phyloP scores from a whole-genome alignment of 2,797 vertebrate species.

The Enteromius fasciolatus region DNA sequence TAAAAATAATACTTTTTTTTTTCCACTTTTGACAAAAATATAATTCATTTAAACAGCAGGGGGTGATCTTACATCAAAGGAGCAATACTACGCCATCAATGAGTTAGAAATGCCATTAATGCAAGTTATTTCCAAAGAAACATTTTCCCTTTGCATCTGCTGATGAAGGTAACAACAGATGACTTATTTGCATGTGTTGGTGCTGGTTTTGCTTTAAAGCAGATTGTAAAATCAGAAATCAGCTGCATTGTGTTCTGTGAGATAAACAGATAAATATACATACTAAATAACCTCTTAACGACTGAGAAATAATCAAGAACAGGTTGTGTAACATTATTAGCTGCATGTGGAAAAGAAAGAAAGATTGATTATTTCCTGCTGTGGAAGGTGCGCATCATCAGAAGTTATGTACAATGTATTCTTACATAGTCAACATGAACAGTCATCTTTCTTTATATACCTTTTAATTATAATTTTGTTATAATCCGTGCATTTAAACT shows the following conservation, averaged over 20 bases:
- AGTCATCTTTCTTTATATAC: background rate
- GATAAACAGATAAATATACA: too few relatives aligned
- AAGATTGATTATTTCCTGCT: background rate
- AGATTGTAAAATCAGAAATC: background rate
- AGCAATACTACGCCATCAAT: background rate
- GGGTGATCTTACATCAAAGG: conserved; percentile 50
- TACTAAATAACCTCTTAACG: background rate
- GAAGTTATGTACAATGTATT: background rate
- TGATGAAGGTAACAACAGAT: background rate
- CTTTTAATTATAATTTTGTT: background rate
- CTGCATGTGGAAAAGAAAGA: background rate
- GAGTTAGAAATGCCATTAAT: background rate
- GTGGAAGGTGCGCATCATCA: background rate
- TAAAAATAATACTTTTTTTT: too few relatives aligned
- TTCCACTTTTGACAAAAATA: background rate
- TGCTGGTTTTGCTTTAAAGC: too few relatives aligned
- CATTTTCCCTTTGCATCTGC: background rate
- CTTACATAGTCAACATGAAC: background rate
- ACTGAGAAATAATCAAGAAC: background rate
- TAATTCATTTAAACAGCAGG: conserved; percentile 39
- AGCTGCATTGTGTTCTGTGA: too few relatives aligned
- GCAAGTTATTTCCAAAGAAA: background rate
- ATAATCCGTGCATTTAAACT: background rate
- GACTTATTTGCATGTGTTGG: background rate
- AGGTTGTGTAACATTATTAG: background rate